Conservation (phyloP, 2,888 invertebrate genomes). For the Epinotia nisella region DNA sequence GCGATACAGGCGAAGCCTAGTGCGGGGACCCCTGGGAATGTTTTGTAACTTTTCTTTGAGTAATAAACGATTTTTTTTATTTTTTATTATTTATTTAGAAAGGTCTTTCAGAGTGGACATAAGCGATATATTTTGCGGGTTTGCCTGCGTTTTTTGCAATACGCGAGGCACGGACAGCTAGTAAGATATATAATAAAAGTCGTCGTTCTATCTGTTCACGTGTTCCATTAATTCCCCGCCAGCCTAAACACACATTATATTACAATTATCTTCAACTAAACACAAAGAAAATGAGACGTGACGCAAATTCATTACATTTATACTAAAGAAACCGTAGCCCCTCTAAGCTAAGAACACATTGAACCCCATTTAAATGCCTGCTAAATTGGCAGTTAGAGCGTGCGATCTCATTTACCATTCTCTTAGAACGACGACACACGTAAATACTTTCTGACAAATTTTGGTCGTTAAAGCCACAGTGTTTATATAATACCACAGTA, state of each 20-base stretch:
- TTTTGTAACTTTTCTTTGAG: no score
- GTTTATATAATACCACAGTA: not conserved
- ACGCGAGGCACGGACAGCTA: no score
- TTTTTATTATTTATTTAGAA: no score
- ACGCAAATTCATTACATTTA: not conserved
- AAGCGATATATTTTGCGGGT: no score
- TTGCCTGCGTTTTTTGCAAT: no score
- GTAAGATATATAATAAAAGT: no score
- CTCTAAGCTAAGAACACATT: not conserved
- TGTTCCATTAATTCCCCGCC: not conserved
- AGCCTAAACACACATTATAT: not conserved
- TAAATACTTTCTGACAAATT: slow-evolving; percentile 30
- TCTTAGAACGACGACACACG: slow-evolving; percentile 24
- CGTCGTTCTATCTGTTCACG: not conserved
- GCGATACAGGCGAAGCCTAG: no score
- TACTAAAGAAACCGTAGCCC: not conserved
- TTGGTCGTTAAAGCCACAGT: slow-evolving; percentile 7
- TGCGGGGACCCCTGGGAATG: no score
- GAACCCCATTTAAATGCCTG: slow-evolving; percentile 18
- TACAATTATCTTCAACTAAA: not conserved
- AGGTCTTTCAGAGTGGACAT: no score
- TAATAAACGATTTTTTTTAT: no score
- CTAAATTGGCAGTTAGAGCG: slow-evolving; percentile 28
- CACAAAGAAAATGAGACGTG: slow-evolving; percentile 1
- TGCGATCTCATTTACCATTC: slow-evolving; percentile 28